Evolutionary conservation across 2,113 vertebrate species (phyloP).

Genomic region (Cyanistes caeruleus): DNA sequence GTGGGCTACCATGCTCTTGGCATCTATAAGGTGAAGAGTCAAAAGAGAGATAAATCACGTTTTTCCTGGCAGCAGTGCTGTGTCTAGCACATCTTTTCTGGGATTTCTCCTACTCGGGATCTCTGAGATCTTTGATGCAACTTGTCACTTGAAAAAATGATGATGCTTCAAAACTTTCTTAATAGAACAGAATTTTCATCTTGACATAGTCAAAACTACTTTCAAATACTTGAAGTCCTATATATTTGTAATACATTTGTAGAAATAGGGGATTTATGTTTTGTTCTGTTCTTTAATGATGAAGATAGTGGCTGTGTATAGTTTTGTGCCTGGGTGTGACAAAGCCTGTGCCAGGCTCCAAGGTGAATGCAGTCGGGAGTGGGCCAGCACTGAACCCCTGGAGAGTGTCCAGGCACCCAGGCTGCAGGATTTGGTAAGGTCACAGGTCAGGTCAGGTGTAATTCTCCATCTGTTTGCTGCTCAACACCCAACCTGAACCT

Average conservation of each 20-base stretch:
- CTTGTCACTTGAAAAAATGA: neutral
- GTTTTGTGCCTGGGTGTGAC: neutral
- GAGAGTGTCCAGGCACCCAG: rapidly evolving
- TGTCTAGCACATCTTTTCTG: neutral
- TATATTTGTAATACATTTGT: neutral
- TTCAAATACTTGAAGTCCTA: neutral
- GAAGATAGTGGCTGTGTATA: neutral
- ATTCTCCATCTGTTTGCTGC: neutral
- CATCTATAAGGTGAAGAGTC: neutral
- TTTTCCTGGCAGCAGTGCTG: neutral
- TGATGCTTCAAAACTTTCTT: neutral
- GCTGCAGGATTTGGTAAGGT: neutral
- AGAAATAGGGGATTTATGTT: neutral
- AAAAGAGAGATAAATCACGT: neutral
- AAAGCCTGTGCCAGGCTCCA: neutral
- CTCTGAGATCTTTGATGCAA: neutral
- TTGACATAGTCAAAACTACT: neutral
- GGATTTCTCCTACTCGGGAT: neutral
- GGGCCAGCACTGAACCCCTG: neutral
- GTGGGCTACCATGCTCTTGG: neutral
- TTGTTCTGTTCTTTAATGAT: neutral
- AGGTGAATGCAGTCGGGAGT: rapidly evolving
- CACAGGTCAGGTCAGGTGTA: neutral
- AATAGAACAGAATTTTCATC: neutral
- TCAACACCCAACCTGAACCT: neutral